These are phyloP conservation scores for Rhodeus uyekii DNA, from an alignment of 2,797 vertebrate genomes.

Conservation along the genomic window DNA sequence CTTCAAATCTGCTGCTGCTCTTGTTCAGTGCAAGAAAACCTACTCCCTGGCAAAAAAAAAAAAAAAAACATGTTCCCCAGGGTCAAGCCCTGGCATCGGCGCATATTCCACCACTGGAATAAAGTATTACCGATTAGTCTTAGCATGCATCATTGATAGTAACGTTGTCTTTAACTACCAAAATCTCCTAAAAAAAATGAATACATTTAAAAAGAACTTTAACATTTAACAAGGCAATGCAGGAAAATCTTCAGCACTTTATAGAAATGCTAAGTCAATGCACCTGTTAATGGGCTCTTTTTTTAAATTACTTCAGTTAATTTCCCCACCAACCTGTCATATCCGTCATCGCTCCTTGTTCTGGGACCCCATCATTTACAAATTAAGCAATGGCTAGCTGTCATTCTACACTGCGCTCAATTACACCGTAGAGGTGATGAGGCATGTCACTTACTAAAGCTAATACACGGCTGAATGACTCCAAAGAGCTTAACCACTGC, in stretches of 20 bases:
- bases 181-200: neutral
- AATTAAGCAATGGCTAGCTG: constrained; percentile 22
- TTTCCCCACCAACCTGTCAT: neutral
- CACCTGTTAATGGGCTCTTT: neutral
- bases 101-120: too few relatives aligned
- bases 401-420: neutral
- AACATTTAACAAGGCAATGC: neutral
- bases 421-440: constrained; percentile 13
- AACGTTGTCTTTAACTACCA: neutral
- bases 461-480: constrained; percentile 21
- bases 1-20: too few relatives aligned
- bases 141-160: neutral
- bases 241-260: neutral
- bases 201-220: neutral
- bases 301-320: neutral
- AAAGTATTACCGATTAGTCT: neutral
- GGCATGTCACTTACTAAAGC: constrained; percentile 17
- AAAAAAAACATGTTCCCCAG: too few relatives aligned
- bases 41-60: too few relatives aligned
- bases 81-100: too few relatives aligned
- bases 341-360: neutral
- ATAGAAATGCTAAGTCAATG: neutral
- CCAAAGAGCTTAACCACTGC: neutral
- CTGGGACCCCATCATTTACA: constrained; percentile 16
- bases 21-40: too few relatives aligned